phyloP scores from a whole-genome alignment of 2,888 invertebrate species.

The Catotricha subobsoleta region DNA sequence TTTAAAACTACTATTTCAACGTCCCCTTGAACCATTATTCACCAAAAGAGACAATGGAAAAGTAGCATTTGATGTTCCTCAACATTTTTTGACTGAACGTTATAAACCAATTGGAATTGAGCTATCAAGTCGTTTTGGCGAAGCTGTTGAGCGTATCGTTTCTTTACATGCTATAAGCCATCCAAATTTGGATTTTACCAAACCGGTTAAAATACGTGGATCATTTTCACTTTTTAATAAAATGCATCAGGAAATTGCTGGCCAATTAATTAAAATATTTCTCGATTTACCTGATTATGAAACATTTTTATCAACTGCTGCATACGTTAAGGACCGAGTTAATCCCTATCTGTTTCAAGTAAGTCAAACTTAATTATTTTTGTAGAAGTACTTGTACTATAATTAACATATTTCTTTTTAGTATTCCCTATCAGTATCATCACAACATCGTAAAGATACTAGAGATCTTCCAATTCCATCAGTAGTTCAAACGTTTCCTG shows the following conservation, averaged over 20 bases:
- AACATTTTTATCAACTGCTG: constrained; percentile 48
- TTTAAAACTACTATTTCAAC: constrained; percentile 20
- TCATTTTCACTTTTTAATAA: constrained; percentile 57
- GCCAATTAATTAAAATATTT: constrained; percentile 47
- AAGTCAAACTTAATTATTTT: background rate
- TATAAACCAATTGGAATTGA: constrained; percentile 19
- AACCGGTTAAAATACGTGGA: constrained; percentile 15
- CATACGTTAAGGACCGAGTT: constrained; percentile 49
- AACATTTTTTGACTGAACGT: constrained; percentile 21
- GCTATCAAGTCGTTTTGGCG: constrained; percentile 21
- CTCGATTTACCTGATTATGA: constrained; percentile 41
- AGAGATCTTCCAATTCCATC: constrained; percentile 43
- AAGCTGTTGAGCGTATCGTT: constrained; percentile 17
- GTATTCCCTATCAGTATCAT: constrained; percentile 56
- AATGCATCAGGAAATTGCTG: constrained; percentile 50
- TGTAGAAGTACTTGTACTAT: too few relatives aligned
- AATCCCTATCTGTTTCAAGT: constrained; percentile 57
- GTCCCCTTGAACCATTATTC: constrained; percentile 26
- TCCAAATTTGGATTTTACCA: constrained; percentile 22
- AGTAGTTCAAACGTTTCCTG: constrained; percentile 61
- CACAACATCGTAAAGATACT: constrained; percentile 39
- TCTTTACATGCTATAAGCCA: constrained; percentile 20
- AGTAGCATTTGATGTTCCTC: constrained; percentile 22
- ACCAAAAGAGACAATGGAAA: constrained; percentile 23
- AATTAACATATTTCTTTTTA: too few relatives aligned